Percentiles rank a stretch among this genome's conserved stretches.
Conservation (phyloP, 2,113 vertebrate species). For the Ibidorhyncha struthersii region DNA sequence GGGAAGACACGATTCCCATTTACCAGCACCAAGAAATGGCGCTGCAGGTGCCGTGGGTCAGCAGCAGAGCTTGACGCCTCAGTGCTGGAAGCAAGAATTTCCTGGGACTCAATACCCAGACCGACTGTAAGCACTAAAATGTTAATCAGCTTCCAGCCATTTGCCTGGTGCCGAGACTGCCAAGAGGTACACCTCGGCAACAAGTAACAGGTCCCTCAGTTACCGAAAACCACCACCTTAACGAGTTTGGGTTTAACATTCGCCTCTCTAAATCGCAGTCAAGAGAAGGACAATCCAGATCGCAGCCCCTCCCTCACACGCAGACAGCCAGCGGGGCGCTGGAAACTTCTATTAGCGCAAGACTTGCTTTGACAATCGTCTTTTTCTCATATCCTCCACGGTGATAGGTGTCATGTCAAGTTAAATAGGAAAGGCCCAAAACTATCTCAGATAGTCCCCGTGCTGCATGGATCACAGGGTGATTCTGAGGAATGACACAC, state of each 20-base stretch:
- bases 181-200: neutral
- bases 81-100: neutral
- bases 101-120: neutral
- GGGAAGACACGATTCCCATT: neutral
- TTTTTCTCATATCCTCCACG: neutral
- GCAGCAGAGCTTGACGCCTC: neutral
- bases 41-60: neutral
- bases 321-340: neutral
- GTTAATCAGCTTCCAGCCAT: neutral
- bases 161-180: neutral
- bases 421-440: neutral
- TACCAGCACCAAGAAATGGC: neutral
- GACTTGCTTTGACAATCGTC: accelerated
- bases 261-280: neutral
- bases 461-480: accelerated
- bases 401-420: accelerated
- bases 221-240: neutral
- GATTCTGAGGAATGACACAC: neutral
- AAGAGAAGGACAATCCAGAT: neutral
- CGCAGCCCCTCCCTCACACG: neutral
- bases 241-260: neutral
- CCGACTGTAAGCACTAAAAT: neutral
- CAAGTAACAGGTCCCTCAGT: neutral
- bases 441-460: neutral
- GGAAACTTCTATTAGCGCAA: neutral